Conservation (phyloP, 1,140 invertebrate species). For the Helicoverpa armigera region DNA sequence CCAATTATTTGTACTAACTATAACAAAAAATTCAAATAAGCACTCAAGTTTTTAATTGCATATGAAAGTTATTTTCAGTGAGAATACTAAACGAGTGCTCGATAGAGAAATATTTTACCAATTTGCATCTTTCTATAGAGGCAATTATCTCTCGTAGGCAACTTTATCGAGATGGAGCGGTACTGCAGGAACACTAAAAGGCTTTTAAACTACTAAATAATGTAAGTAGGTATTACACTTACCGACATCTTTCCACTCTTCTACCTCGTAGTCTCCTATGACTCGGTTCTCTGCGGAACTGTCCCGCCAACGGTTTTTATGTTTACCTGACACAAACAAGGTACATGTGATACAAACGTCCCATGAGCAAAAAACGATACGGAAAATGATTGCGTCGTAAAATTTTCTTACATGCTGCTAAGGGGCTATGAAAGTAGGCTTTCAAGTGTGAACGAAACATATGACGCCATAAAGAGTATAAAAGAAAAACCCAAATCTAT, state of each 20-base stretch:
- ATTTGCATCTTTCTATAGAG: constrained; percentile 24
- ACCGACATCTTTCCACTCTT: constrained; percentile 88
- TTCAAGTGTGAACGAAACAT: constrained; percentile 70
- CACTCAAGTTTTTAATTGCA: background rate
- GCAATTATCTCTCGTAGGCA: constrained; percentile 19
- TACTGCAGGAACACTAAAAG: constrained; percentile 38
- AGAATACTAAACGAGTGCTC: constrained; percentile 24
- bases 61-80: constrained; percentile 24
- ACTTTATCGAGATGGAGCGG: constrained; percentile 26
- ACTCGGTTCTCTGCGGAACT: constrained; percentile 84
- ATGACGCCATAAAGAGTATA: constrained; percentile 73
- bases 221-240: constrained; percentile 60
- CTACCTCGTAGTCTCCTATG: constrained; percentile 87
- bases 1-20: background rate
- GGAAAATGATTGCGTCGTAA: constrained; percentile 58
- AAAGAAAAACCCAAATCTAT: constrained; percentile 75
- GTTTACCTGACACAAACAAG: constrained; percentile 71
- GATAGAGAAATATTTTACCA: constrained; percentile 28
- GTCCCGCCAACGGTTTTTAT: constrained; percentile 79
- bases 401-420: constrained; percentile 56
- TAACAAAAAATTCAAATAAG: background rate
- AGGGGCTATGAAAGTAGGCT: constrained; percentile 60
- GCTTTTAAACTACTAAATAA: constrained; percentile 43
- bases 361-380: constrained; percentile 48
- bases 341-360: constrained; percentile 46